Evolutionary conservation across 2,113 vertebrate genomes (phyloP).

Genomic region (Chauna torquata): DNA sequence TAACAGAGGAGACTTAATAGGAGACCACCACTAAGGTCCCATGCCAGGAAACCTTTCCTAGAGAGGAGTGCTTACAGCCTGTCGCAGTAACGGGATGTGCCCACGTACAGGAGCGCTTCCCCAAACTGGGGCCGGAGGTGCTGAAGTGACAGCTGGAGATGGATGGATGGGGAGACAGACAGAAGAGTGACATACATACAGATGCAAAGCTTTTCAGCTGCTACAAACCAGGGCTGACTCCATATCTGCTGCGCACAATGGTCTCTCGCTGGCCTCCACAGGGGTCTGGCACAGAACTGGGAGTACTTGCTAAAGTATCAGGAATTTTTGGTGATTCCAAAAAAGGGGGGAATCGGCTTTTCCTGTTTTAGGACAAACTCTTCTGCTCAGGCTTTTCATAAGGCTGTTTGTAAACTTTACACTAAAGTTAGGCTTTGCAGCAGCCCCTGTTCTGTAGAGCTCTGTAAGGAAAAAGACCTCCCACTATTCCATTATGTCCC

Average conservation of each 20-base stretch:
- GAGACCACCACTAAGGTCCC: neutral
- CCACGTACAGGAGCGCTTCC: neutral
- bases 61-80: neutral
- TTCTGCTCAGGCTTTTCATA: neutral
- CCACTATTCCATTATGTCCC: neutral
- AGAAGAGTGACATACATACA: slow-evolving; percentile 18
- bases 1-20: neutral
- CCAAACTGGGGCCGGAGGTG: neutral
- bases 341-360: neutral
- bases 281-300: neutral
- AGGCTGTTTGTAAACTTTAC: neutral
- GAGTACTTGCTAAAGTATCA: neutral
- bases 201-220: slow-evolving; percentile 24
- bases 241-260: neutral
- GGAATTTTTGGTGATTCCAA: neutral
- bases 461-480: neutral
- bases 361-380: neutral
- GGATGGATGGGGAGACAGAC: neutral
- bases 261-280: neutral
- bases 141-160: neutral
- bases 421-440: neutral
- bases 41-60: neutral
- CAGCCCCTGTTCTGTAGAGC: neutral
- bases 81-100: rapidly evolving
- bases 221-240: neutral